Base-by-base conservation (phyloP, 2,797 vertebrate species). In the Falco columbarius region DNA sequence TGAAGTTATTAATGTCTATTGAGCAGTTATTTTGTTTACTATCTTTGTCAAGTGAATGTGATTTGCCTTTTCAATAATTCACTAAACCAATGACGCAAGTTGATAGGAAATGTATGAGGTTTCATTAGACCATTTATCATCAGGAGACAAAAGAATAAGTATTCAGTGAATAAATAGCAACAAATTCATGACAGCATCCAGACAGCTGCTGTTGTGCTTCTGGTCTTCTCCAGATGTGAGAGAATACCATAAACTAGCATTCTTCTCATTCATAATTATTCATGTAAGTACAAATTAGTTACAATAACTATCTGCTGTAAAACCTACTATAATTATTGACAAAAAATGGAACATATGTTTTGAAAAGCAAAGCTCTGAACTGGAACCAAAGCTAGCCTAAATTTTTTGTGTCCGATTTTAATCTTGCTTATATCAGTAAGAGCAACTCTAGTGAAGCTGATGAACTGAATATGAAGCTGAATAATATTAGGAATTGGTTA, bases 1-100 rank as follows among this genome's bases (percentile, higher is more conserved):
- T 63, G 55, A 74, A 59, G 74, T 76, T 49, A 68, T 46, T 80
- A 77, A 63, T 30, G 54, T 59, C 76, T 85, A 89, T 77, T 56
- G 81, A 93, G 81, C 46, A 44, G 77, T 82, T 84, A 63, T 36
- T 95, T 95, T 96, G 72, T 96, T 97, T 96, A 81, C 79, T 93
- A 0, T 83, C 80, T 87, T 83, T 95, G 75, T 67, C 88, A 85
- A 90, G 73, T 71, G 84, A 92, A 73, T 95, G 72, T 54, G 84
- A 81, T 96, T 95, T 89, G 65, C 74, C 82, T 94, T 77, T 88
- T 96, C 95, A 97, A 61, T 95, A 93, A 95, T 71, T 93, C 86
- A 87, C 58, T 94, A 67, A 95, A 86, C 40, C 91, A 91, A 11
- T 94, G 89, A 79, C 49, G 61, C 89, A 96, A 87, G 82, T 75